phyloP scores from a whole-genome alignment of 2,888 invertebrate genomes.

The Rhingia rostrata region DNA sequence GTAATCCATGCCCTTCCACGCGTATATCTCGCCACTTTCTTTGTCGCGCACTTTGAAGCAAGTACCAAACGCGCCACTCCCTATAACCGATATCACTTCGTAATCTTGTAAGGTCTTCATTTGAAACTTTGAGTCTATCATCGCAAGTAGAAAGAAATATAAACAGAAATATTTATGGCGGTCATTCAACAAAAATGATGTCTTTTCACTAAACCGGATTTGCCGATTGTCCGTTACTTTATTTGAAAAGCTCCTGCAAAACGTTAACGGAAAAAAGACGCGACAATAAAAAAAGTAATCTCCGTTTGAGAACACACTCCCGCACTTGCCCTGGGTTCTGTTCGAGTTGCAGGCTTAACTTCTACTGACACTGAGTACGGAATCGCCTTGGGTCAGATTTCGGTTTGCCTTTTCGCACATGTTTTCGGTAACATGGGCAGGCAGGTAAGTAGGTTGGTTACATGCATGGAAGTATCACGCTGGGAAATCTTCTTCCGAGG shows the following conservation, averaged over 20 bases:
- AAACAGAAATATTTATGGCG: neutral
- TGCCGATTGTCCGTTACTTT: slow-evolving; percentile 56
- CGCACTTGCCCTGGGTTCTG: slow-evolving; percentile 3
- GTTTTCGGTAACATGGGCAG: slow-evolving; percentile 27
- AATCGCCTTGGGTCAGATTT: slow-evolving; percentile 14
- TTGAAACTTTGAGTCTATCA: slow-evolving; percentile 41
- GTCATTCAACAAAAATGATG: neutral
- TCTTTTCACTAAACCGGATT: slow-evolving; percentile 43
- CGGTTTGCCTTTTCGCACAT: slow-evolving; percentile 57
- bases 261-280: neutral
- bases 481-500: slow-evolving; percentile 26
- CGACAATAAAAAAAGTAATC: neutral
- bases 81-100: slow-evolving; percentile 85
- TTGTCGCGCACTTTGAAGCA: slow-evolving; percentile 86
- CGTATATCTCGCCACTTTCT: slow-evolving; percentile 84
- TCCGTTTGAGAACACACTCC: neutral
- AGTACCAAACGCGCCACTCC: slow-evolving; percentile 85
- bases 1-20: slow-evolving; percentile 87
- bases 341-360: slow-evolving; percentile 34
- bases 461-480: neutral
- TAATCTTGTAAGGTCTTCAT: slow-evolving; percentile 83
- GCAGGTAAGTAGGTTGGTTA: slow-evolving; percentile 46
- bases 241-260: slow-evolving; percentile 33
- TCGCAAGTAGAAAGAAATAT: neutral
- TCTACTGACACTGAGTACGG: slow-evolving; percentile 45